phyloP scores from a whole-genome alignment of 1,140 invertebrate species.

The Bombus haemorrhoidalis region DNA sequence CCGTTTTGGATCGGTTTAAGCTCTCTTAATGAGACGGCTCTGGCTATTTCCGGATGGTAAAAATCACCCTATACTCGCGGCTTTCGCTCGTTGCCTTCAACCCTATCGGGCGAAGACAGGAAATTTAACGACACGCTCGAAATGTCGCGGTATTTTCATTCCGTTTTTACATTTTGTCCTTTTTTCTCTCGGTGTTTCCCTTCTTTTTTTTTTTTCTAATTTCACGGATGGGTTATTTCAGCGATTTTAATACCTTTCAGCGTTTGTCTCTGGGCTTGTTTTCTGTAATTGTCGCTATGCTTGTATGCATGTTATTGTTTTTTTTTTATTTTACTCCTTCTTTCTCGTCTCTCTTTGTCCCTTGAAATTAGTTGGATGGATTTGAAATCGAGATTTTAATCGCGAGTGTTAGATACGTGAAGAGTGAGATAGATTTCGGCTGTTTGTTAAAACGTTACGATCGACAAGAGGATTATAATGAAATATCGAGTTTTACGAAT shows the following conservation, averaged over 20 bases:
- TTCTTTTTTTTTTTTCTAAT: background rate
- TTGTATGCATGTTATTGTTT: background rate
- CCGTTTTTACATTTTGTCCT: background rate
- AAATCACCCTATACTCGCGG: background rate
- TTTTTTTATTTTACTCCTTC: background rate
- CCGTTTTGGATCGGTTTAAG: background rate
- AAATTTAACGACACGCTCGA: constrained; percentile 12
- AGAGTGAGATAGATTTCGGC: background rate
- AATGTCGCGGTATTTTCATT: background rate
- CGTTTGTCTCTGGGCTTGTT: background rate
- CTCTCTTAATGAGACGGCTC: constrained; percentile 7
- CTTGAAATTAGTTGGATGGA: background rate
- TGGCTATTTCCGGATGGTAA: constrained; percentile 3
- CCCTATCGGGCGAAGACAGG: background rate
- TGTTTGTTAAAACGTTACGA: background rate
- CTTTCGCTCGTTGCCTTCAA: background rate
- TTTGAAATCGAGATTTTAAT: background rate
- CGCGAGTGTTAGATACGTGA: background rate
- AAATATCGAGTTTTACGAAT: background rate
- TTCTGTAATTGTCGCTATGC: background rate
- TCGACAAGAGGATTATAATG: background rate
- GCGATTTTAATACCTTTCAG: background rate
- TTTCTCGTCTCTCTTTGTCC: background rate
- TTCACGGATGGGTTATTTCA: background rate
- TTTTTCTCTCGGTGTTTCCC: background rate